These are phyloP conservation scores for Ibidorhyncha struthersii DNA, from an alignment of 2,113 vertebrate genomes.

Conservation along the genomic window DNA sequence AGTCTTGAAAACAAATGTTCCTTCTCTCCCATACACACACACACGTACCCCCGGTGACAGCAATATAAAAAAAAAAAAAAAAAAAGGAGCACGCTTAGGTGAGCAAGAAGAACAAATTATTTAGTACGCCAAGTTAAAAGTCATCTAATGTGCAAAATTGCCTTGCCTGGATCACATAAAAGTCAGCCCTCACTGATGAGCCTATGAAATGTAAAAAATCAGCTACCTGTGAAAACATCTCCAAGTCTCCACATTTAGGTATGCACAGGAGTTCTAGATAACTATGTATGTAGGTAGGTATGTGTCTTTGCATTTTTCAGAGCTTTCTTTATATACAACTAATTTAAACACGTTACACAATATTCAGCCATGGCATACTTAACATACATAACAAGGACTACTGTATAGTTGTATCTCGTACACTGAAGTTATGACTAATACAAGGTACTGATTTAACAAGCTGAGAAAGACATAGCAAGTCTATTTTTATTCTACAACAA, in stretches of 20 bases:
- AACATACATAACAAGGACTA: not conserved
- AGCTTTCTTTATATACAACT: not conserved
- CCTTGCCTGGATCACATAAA: not conserved
- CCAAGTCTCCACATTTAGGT: not conserved
- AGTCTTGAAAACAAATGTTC: not conserved
- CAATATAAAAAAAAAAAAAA: not conserved
- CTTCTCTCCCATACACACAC: not conserved
- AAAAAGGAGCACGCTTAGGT: fast-evolving
- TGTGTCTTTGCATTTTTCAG: not conserved
- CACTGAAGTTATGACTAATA: not conserved
- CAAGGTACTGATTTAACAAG: not conserved
- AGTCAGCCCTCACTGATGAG: not conserved
- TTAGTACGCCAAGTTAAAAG: not conserved
- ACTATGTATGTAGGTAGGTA: not conserved
- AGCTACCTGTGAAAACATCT: not conserved
- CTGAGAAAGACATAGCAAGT: not conserved
- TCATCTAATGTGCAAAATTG: not conserved
- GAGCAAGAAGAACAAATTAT: not conserved
- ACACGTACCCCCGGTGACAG: not conserved
- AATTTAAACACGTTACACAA: not conserved
- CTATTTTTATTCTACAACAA: not conserved
- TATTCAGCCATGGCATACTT: not conserved
- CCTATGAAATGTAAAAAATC: not conserved
- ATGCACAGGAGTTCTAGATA: not conserved
- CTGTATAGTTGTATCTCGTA: not conserved